Evolutionary conservation across 2,113 vertebrate species (phyloP), one percentile per base, ranked within the genome.

Genomic region (Ranitomeya variabilis): DNA sequence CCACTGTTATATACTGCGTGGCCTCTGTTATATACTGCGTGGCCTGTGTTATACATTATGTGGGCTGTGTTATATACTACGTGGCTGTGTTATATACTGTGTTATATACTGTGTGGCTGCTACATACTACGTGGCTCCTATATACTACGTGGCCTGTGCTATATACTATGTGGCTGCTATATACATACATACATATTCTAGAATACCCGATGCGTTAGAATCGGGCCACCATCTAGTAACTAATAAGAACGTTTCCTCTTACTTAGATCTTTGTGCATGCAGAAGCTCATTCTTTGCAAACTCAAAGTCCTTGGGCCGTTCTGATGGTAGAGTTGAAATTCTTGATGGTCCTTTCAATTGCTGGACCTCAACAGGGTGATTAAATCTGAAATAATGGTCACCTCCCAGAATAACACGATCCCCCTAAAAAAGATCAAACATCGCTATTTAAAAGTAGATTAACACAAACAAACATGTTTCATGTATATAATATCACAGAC

Each of bases 371-470:
- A 94, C 90, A 21, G 98, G 98, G 89, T 99, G 97, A 91, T 99
- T 98, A 91, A 99, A 98, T 82, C 98, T 95, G 91, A 99, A 99
- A 93, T 99, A 99, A 92, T 99, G 98, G 90, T 99, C 96, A 79
- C 98, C 98, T 19, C 98, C 98, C 2, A 99, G 96, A 92, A 99
- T 95, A 87, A 99, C 95, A 57, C 98, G 92, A 91, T 99, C 98
- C 21, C 98, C 98, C 98, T 99, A 16, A 60, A 55, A 37, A 57
- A 3, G 18, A 73, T 11, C 67, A 23, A 0, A 26, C 66, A 2
- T 21, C 6, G 23, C 14, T 7, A 31, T 26, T 26, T 71, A 73
- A 1, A 45, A 73, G 21, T 23, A 37, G 31, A 71, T 12, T 10
- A 11, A 67, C n/a, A 67, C 8, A 67, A 67, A 67, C 12, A 57